These are phyloP conservation scores for Casuarius casuarius DNA, from an alignment of 2,113 vertebrate species.

Conservation along the genomic window DNA sequence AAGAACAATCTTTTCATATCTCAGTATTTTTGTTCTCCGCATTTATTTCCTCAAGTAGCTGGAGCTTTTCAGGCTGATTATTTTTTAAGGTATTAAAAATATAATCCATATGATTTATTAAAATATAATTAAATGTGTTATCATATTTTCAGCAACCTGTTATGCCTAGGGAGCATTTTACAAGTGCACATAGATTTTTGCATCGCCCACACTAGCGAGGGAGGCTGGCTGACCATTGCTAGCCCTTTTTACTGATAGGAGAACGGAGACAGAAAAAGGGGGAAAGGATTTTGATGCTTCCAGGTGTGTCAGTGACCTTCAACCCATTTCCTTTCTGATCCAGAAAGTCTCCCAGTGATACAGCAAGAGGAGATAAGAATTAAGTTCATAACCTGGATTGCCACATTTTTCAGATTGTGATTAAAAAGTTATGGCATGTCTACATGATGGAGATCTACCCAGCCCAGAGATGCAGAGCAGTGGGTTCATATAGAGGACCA, in stretches of 20 bases:
- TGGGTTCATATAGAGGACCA: not conserved
- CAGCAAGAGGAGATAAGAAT: not conserved
- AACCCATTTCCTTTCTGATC: not conserved
- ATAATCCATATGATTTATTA: conserved; percentile 3
- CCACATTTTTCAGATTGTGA: not conserved
- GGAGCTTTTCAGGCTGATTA: conserved; percentile 33
- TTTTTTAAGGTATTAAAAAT: conserved; percentile 35
- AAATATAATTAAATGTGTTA: conserved; percentile 51
- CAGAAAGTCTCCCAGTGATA: not conserved
- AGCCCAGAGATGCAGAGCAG: not conserved
- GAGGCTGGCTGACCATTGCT: not conserved
- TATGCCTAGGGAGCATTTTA: not conserved
- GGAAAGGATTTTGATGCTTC: not conserved
- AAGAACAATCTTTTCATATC: conserved; percentile 9
- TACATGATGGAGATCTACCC: rapidly evolving
- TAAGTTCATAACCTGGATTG: not conserved
- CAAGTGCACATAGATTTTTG: not conserved
- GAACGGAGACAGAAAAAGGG: not conserved
- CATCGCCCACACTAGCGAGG: not conserved
- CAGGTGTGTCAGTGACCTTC: not conserved
- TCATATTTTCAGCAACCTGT: not conserved
- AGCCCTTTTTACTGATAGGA: not conserved
- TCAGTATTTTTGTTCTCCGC: conserved; percentile 30
- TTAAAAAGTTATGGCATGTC: not conserved
- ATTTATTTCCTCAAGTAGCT: conserved; percentile 19